A percentile compares a stretch with the other conserved stretches of the same genome.
phyloP scores from a whole-genome alignment of 2,797 vertebrate species.

The Acipenser transmontanus region DNA sequence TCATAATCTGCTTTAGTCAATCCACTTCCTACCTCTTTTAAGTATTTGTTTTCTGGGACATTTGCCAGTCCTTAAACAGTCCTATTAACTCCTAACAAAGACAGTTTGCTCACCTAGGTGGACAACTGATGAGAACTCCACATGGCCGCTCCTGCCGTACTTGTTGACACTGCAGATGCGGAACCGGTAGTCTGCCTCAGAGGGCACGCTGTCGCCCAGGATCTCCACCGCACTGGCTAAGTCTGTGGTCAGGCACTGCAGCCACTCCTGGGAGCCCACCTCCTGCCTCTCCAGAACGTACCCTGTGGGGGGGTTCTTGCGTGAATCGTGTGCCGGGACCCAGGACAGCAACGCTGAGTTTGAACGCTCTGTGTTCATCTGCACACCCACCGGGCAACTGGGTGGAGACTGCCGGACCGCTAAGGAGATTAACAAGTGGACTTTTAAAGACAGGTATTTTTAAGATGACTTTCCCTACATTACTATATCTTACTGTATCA shows the following conservation, averaged over 20 bases:
- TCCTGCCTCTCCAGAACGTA: constrained; percentile 87
- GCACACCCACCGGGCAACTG: constrained; percentile 69
- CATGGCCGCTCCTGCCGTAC: constrained; percentile 78
- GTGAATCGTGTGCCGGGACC: constrained; percentile 71
- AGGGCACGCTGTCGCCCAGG: constrained; percentile 82
- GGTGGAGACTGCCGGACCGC: constrained; percentile 80
- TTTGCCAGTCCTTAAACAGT: too few relatives aligned
- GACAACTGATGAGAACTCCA: constrained; percentile 81
- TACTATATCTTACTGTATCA: too few relatives aligned
- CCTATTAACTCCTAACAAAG: too few relatives aligned
- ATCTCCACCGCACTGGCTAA: constrained; percentile 79
- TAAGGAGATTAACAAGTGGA: constrained; percentile 36
- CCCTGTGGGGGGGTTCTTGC: constrained; percentile 69
- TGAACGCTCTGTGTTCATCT: constrained; percentile 78
- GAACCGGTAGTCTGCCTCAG: constrained; percentile 84
- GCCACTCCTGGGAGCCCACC: constrained; percentile 73
- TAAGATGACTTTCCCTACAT: too few relatives aligned
- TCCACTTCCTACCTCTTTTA: too few relatives aligned
- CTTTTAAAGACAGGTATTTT: too few relatives aligned
- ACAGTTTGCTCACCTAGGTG: constrained; percentile 72
- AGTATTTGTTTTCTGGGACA: too few relatives aligned
- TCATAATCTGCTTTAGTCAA: too few relatives aligned
- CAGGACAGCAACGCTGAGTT: constrained; percentile 84
- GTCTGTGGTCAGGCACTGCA: constrained; percentile 86
- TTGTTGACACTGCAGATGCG: constrained; percentile 82